Percentiles rank a stretch among this genome's conserved stretches.
phyloP scores from a whole-genome alignment of 2,888 invertebrate genomes.

The Coenonympha glycerion region DNA sequence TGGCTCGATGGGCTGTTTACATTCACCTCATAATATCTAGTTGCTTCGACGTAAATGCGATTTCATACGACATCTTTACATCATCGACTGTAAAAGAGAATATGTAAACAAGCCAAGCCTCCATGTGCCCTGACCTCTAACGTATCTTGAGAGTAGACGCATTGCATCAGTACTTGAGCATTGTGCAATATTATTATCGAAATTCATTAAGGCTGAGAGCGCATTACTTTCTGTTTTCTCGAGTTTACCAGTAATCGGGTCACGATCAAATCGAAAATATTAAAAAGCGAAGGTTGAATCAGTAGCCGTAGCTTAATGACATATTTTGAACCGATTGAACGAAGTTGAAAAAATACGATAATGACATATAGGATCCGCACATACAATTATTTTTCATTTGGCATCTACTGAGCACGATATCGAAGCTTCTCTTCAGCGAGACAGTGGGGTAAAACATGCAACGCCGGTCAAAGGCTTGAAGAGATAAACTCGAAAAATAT shows the following conservation, averaged over 20 bases:
- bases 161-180: slow-evolving; percentile 22
- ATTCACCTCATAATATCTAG: background rate
- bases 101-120: slow-evolving; percentile 25
- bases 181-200: slow-evolving; percentile 14
- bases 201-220: background rate
- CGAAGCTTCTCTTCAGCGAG: too few species aligned
- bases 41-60: slow-evolving; percentile 19
- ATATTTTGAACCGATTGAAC: too few species aligned
- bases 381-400: too few species aligned
- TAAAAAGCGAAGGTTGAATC: too few species aligned
- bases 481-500: too few species aligned
- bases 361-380: too few species aligned
- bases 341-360: too few species aligned
- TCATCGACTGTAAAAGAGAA: slow-evolving; percentile 19
- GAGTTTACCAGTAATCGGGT: background rate
- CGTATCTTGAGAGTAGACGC: slow-evolving; percentile 5
- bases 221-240: background rate
- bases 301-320: too few species aligned
- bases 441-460: too few species aligned
- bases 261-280: background rate
- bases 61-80: slow-evolving; percentile 11
- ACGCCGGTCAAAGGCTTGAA: too few species aligned
- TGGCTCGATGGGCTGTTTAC: slow-evolving; percentile 13
- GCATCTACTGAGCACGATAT: too few species aligned
- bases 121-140: slow-evolving; percentile 19